phyloP scores from a whole-genome alignment of 2,888 invertebrate genomes.

The Panzeria rudis region DNA sequence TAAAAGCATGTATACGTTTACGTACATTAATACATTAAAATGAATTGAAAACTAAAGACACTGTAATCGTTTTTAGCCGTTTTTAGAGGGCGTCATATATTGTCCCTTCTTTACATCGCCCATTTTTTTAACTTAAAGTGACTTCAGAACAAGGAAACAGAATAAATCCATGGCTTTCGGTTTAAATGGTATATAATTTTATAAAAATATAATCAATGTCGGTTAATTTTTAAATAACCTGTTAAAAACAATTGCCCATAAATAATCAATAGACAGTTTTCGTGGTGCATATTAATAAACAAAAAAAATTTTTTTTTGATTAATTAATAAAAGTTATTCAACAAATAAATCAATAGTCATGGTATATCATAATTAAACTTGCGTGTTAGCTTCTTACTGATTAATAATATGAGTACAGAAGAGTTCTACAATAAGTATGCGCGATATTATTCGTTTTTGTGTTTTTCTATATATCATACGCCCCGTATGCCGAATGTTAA shows the following conservation, averaged over 20 bases:
- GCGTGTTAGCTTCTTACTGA: neutral
- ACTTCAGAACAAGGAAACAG: neutral
- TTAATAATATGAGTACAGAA: no score
- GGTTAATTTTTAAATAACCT: neutral
- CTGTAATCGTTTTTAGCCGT: neutral
- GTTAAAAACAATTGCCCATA: neutral
- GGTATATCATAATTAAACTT: neutral
- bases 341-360: neutral
- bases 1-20: neutral
- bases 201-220: neutral
- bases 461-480: neutral
- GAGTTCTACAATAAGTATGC: neutral
- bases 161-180: neutral
- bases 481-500: no score
- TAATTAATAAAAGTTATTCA: neutral
- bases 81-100: neutral
- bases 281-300: neutral
- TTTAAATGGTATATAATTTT: neutral
- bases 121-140: neutral
- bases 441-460: neutral
- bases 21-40: constrained; percentile 13
- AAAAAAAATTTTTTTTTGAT: neutral
- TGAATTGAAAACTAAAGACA: constrained; percentile 8
- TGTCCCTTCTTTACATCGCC: neutral
- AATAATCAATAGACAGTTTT: neutral